phyloP scores from a whole-genome alignment of 2,888 invertebrate species.

The Dioctria linearis region DNA sequence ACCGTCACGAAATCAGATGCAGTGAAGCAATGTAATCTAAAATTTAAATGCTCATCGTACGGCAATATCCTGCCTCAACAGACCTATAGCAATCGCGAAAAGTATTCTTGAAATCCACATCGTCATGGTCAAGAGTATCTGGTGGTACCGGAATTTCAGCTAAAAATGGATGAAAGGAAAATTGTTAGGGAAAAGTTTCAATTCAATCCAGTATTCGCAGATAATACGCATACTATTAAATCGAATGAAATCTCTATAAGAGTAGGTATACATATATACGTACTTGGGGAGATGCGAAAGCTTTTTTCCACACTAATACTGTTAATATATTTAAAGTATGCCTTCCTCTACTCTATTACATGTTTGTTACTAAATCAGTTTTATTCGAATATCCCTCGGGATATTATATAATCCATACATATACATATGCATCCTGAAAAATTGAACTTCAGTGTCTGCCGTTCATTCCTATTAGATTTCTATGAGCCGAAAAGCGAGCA shows the following conservation, averaged over 20 bases:
- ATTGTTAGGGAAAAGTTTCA: background rate
- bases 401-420: no score
- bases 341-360: background rate
- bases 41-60: no score
- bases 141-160: background rate
- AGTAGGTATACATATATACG: background rate
- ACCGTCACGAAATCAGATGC: no score
- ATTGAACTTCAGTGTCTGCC: no score
- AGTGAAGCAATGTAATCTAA: no score
- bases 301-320: background rate
- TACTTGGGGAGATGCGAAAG: background rate
- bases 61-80: no score
- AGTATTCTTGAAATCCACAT: no score
- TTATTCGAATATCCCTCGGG: constrained; percentile 37
- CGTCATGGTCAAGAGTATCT: background rate
- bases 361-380: constrained; percentile 16
- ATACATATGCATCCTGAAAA: background rate
- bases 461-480: constrained; percentile 12
- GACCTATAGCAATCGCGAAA: no score
- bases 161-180: background rate
- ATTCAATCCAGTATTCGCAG: background rate
- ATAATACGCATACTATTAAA: background rate
- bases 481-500: constrained; percentile 18
- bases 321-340: no score
- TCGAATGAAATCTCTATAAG: background rate